Base-by-base conservation (phyloP, 2,797 vertebrate genomes). In the Paguma larvata region DNA sequence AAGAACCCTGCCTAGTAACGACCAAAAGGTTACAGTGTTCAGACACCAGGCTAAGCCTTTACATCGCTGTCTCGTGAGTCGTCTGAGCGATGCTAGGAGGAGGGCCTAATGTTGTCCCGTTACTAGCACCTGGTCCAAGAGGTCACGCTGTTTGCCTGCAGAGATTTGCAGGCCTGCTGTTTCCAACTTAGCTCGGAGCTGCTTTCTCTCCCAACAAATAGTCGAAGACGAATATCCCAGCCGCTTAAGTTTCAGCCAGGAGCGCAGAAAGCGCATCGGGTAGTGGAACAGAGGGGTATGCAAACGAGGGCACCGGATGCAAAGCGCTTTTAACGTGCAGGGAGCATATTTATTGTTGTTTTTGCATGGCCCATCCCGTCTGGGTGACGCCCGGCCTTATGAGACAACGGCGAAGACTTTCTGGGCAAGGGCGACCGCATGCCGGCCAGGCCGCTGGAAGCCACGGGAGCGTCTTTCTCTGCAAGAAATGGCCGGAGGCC, bases 401-500 rank as follows among this genome's bases (percentile, higher is more conserved):
- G 48, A 62, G 70, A 44, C 59, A 62, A 56, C 78, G 34, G 41
- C 46, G 27, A 78, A 44, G 72, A 79, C 34, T 21, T 41, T 51
- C 72, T 78, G 63, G 92, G 92, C 91, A 97, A 96, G 97, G 96
- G 78, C 89, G 96, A 83, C 94, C 1, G 1, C 73, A 91, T 3
- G 32, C 95, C 72, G 95, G 89, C 75, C 15, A 0, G 89, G 94
- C 95, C 98, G 96, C 94, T 90, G 92, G 95, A 94, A 97, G 92
- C 95, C 73, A 95, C 63, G 92, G 94, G 97, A 97, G 73, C 86
- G 72, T 84, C 92, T 98, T 97, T 96, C 97, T 89, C 96, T 90
- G 98, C 96, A 98, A 98, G 97, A 98, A 98, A 98, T 98, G 96
- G 96, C 96, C 98, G 97, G 94, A 97, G 97, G 98, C 0, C 9